Evolutionary conservation across 2,888 invertebrate species (phyloP), one percentile per base, ranked within the genome.

Genomic region (Pyrochroa serraticornis): DNA sequence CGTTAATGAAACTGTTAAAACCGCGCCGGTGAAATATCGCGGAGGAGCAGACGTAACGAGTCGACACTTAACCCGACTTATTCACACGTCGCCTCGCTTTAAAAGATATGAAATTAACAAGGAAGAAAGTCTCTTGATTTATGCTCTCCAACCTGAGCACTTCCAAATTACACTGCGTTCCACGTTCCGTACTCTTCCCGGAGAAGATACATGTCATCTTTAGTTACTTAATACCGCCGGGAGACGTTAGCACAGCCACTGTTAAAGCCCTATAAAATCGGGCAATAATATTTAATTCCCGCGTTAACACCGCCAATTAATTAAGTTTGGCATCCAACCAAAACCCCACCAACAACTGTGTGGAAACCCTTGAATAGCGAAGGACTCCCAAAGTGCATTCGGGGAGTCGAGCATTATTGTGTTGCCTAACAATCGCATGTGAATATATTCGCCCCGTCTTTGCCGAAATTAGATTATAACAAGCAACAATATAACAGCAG

Each of bases 31-130:
- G 50, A 50, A 50, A 50, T 50, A 50, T 50, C 42, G 43, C 36
- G 52, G 45, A 52, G 44, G 45, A 52, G 52, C 52, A 52, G 44
- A 52, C 37, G 52, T 50, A 49, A 55, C 48, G 44, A 55, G 55
- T 41, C 43, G 36, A 66, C 64, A 62, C 60, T 64, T 61, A 63
- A 67, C 56, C 61, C 41, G 52, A 67, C 66, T 67, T 66, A 67
- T 64, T 65, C 65, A 63, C 66, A 64, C 61, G 58, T 59, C 48
- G 53, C 39, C 39, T 47, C 31, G 38, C 45, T 60, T 54, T 58
- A 64, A 59, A 69, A 69, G 67, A 65, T 65, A 64, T 56, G 65
- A 69, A 71, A 70, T 71, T 70, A 71, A 70, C 71, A 71, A 66
- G 64, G 52, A 55, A 62, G 60, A 66, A 48, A 65, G 66, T 64